These are phyloP conservation scores for Ceratosolen solmsi DNA, from an alignment of 1,140 invertebrate species.

Conservation along the genomic window DNA sequence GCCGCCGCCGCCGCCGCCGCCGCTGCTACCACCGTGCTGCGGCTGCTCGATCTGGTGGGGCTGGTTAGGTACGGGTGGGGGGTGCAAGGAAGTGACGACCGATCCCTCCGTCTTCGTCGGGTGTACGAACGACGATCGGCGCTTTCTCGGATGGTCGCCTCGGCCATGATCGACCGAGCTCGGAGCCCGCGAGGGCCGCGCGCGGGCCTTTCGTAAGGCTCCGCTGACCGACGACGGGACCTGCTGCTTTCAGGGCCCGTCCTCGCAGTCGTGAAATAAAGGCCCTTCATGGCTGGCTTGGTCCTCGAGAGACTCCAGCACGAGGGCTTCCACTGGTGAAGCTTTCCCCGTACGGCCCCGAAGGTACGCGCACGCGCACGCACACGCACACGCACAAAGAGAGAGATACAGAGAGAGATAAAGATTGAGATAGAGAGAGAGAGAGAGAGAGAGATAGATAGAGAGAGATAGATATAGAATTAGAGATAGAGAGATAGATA, in stretches of 20 bases:
- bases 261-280: background rate
- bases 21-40: background rate
- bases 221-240: background rate
- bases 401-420: no score
- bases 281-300: background rate
- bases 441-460: no score
- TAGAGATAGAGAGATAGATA: no score
- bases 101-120: constrained; percentile 12
- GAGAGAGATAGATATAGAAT: no score
- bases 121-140: background rate
- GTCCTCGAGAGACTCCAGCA: background rate
- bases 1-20: background rate
- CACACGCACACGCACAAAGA: no score
- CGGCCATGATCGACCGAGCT: background rate
- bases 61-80: background rate
- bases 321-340: background rate
- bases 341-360: no score
- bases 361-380: no score
- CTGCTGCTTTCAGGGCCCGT: background rate
- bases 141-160: background rate
- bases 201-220: constrained; percentile 3
- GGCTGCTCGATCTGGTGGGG: background rate
- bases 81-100: background rate
- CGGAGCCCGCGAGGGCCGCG: background rate
- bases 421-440: no score